phyloP scores from a whole-genome alignment of 2,888 invertebrate species.

The Dione juno region DNA sequence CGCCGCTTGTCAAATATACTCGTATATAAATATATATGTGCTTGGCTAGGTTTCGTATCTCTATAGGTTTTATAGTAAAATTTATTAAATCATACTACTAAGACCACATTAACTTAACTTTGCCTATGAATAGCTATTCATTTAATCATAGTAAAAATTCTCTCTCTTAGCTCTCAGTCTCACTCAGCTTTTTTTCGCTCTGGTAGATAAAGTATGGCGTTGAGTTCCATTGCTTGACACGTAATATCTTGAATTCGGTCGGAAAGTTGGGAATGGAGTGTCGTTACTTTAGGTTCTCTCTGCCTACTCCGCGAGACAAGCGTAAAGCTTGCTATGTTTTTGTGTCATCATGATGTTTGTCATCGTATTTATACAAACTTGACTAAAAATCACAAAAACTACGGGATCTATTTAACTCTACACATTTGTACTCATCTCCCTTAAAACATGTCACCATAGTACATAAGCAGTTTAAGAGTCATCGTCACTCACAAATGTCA shows the following conservation, averaged over 20 bases:
- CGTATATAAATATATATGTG: background rate
- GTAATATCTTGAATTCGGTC: too few relatives aligned
- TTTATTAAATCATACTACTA: background rate
- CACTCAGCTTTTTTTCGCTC: too few relatives aligned
- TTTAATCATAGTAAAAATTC: background rate
- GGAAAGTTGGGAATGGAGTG: too few relatives aligned
- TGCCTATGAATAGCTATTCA: background rate
- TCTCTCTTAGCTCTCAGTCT: too few relatives aligned
- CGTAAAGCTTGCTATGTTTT: too few relatives aligned
- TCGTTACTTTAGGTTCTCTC: too few relatives aligned
- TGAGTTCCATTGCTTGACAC: too few relatives aligned
- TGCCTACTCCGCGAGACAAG: too few relatives aligned
- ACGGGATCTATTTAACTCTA: background rate
- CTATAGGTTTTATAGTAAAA: background rate
- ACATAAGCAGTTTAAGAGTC: conserved; percentile 60
- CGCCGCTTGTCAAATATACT: background rate
- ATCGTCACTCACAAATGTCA: conserved; percentile 79
- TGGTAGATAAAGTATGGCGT: too few relatives aligned
- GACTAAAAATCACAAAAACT: background rate
- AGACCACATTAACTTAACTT: background rate
- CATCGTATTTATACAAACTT: background rate
- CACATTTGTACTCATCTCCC: conserved; percentile 42
- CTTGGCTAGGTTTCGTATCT: background rate
- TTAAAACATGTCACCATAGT: conserved; percentile 66
- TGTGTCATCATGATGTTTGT: background rate